phyloP scores from a whole-genome alignment of 2,797 vertebrate genomes.

The Muraenolepis orangiensis region DNA sequence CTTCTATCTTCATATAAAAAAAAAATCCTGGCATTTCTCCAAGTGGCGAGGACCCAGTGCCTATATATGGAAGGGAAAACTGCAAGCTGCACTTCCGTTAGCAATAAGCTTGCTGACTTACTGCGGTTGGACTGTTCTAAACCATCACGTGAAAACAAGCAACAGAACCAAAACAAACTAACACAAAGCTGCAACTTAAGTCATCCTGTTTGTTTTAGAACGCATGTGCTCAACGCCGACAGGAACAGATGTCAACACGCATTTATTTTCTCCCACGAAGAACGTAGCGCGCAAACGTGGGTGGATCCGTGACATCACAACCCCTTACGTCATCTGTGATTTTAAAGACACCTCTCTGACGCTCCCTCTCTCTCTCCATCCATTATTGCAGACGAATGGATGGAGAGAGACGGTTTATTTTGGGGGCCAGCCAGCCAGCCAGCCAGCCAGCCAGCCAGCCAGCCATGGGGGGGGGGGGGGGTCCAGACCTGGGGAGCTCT shows the following conservation, averaged over 20 bases:
- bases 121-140: not conserved
- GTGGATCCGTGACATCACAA: not conserved
- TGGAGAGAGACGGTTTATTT: not conserved
- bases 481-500: slow-evolving; percentile 80
- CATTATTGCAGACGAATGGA: not conserved
- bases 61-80: not conserved
- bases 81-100: not conserved
- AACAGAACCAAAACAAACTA: too few relatives aligned
- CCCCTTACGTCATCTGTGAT: not conserved
- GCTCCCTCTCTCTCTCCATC: not conserved
- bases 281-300: too few relatives aligned
- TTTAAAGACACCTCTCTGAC: not conserved
- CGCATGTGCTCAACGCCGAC: not conserved
- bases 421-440: not conserved
- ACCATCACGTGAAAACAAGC: not conserved
- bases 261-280: too few relatives aligned
- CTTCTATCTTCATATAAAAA: slow-evolving; percentile 3
- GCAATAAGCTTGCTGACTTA: not conserved
- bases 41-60: not conserved
- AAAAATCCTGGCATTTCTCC: not conserved
- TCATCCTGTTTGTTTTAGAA: not conserved
- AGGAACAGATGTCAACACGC: too few relatives aligned
- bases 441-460: not conserved
- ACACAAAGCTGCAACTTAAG: too few relatives aligned
- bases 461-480: not conserved